Evolutionary conservation across 2,797 vertebrate species (phyloP).

Genomic region (Neosalanx taihuensis): DNA sequence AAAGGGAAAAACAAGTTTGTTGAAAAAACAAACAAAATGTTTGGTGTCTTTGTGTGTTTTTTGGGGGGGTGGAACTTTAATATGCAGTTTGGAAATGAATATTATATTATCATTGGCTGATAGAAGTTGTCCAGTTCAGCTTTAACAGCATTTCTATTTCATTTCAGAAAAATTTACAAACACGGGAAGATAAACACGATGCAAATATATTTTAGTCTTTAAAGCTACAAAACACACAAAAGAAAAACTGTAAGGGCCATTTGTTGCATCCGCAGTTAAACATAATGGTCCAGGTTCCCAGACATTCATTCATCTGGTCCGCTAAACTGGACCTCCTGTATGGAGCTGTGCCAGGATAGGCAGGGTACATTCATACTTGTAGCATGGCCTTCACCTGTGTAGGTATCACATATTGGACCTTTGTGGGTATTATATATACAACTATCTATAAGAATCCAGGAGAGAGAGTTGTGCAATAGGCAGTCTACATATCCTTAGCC

Average conservation of each 20-base stretch:
- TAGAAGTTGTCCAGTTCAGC: neutral
- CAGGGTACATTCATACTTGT: neutral
- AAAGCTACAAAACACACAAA: neutral
- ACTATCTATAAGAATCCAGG: constrained; percentile 44
- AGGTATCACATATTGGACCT: constrained; percentile 15
- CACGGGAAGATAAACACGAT: neutral
- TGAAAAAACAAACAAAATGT: constrained; percentile 55
- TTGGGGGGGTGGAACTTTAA: constrained; percentile 2
- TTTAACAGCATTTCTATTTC: too few relatives aligned
- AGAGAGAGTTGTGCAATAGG: constrained; percentile 54
- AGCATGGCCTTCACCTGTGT: constrained; percentile 3
- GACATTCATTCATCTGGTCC: too few relatives aligned
- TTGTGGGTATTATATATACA: neutral
- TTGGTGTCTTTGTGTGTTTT: constrained; percentile 56
- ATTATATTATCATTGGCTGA: neutral
- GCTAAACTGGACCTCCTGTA: too few relatives aligned
- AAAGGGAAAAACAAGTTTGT: constrained; percentile 73
- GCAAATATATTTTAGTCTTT: neutral
- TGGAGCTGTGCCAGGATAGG: neutral
- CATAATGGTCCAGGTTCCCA: too few relatives aligned
- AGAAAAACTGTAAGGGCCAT: neutral
- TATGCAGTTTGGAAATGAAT: neutral
- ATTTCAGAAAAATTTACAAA: too few relatives aligned
- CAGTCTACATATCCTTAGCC: constrained; percentile 43
- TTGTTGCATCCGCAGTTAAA: neutral